A percentile compares a stretch with the other conserved stretches of the same genome.
These are phyloP conservation scores for Euleptes europaea DNA, from an alignment of 2,113 vertebrate genomes.

Conservation along the genomic window DNA sequence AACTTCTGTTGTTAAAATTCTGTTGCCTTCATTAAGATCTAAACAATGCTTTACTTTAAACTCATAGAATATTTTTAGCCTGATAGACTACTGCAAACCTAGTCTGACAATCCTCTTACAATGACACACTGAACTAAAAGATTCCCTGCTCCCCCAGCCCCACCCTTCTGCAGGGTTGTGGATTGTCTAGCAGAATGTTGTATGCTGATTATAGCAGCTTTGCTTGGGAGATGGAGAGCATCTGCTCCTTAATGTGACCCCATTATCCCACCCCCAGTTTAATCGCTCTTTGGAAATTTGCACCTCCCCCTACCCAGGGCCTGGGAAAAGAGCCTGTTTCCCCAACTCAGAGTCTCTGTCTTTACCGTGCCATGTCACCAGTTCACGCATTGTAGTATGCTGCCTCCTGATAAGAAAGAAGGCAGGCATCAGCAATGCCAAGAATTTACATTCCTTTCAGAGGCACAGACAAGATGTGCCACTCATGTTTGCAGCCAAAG, in stretches of 20 bases:
- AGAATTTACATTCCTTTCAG: conserved; percentile 65
- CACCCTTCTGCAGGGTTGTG: conserved; percentile 46
- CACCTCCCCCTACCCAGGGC: conserved; percentile 61
- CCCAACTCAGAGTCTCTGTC: conserved; percentile 37
- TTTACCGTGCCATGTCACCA: conserved; percentile 42
- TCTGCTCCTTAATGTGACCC: conserved; percentile 70
- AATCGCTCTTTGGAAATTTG: conserved; percentile 66
- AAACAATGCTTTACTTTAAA: conserved; percentile 77
- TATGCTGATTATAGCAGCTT: conserved; percentile 68
- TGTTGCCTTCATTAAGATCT: conserved; percentile 73
- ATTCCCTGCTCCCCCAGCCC: conserved; percentile 37
- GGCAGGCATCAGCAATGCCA: conserved; percentile 35
- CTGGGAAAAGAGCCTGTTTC: conserved; percentile 70
- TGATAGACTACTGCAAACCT: conserved; percentile 60
- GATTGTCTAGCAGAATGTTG: conserved; percentile 70
- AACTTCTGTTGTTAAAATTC: conserved; percentile 77
- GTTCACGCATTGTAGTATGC: conserved; percentile 60
- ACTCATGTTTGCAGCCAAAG: conserved; percentile 27
- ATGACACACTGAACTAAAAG: conserved; percentile 64
- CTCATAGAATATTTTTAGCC: conserved; percentile 66
- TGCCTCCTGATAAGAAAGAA: conserved; percentile 64
- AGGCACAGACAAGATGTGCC: conserved; percentile 19
- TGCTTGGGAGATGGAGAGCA: conserved; percentile 70
- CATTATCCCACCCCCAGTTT: conserved; percentile 41
- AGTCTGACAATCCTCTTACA: conserved; percentile 71